These are phyloP conservation scores for Tiaroga cobitis DNA, from an alignment of 2,797 vertebrate species.

Conservation along the genomic window DNA sequence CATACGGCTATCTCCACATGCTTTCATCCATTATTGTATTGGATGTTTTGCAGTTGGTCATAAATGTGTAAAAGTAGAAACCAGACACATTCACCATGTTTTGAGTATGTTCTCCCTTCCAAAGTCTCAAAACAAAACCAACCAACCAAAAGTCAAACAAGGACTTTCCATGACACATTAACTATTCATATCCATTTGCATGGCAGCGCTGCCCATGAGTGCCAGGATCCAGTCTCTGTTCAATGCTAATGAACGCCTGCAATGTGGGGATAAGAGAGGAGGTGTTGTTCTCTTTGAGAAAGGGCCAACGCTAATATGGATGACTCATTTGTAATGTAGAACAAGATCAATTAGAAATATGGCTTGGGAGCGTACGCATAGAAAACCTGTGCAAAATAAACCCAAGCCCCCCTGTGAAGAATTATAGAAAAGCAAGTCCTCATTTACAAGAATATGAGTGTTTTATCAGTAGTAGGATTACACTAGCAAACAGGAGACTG, in stretches of 20 bases:
- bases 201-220: conserved; percentile 59
- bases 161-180: conserved; percentile 68
- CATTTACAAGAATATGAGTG: conserved; percentile 28
- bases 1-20: neutral
- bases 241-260: conserved; percentile 79
- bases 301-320: conserved; percentile 76
- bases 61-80: neutral
- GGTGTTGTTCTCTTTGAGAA: conserved; percentile 68
- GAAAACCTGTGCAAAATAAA: conserved; percentile 59
- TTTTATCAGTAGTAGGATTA: conserved; percentile 33
- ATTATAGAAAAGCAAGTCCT: conserved; percentile 42
- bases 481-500: conserved; percentile 8
- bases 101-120: conserved; percentile 14
- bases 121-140: conserved; percentile 68
- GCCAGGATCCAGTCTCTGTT: conserved; percentile 72
- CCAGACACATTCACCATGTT: neutral
- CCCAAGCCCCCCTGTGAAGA: conserved; percentile 55
- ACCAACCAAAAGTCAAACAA: conserved; percentile 67
- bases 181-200: conserved; percentile 74
- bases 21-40: neutral
- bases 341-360: conserved; percentile 79
- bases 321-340: conserved; percentile 82
- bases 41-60: neutral
- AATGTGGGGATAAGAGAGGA: conserved; percentile 74
- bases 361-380: conserved; percentile 60